Base-by-base conservation (phyloP, 2,888 invertebrate genomes). In the Amiota mariae region DNA sequence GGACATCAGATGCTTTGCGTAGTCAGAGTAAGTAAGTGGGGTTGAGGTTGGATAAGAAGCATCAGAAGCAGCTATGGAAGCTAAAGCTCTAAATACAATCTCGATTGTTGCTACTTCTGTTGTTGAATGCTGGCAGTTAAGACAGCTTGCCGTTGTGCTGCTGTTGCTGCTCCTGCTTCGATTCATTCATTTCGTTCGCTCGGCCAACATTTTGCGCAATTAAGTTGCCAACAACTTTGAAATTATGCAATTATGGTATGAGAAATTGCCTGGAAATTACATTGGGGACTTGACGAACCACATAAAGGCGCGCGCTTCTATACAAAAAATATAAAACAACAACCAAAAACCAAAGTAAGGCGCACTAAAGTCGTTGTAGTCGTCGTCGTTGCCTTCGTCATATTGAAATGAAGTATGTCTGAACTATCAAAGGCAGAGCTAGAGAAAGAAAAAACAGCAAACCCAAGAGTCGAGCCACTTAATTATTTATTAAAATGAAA, bases 221-320 rank as follows among this genome's bases (percentile, higher is more conserved):
- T 88, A 89, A 88, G 87, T 87, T 88, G 88, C 88, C 89, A 89
- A 88, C 88, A 88, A 87, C 87, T 88, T 88, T 87, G 85, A 87
- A 88, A 87, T 87, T 87, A 87, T 87, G 87, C 87, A 87, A 87
- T 87, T 87, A 87, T 87, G 85, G 80, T 82, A 87, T 87, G 87
- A 87, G 83, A 87, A 87, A 87, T 87, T 86, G 87, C 86, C 82
- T 86, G 83, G 82, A 87, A 87, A 87, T 86, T 87, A 80, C 84
- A 82, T 79, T 81, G 82, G 84, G 71, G 77, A 82, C 83, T 82
- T 84, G 83, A 84, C 84, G 83, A 84, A 79, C 84, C 81, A 75
- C 82, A 82, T 77, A 56, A 56, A 70, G 47, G 70, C 66, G 48
- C 47, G 15, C 13, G 54, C n/a, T 54, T 54, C 18, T 59, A 59